A percentile compares a stretch with the other conserved stretches of the same genome.
phyloP scores from a whole-genome alignment of 30 jellyfish, hydroid and myxozoan genomes.

The Hydra vulgaris region DNA sequence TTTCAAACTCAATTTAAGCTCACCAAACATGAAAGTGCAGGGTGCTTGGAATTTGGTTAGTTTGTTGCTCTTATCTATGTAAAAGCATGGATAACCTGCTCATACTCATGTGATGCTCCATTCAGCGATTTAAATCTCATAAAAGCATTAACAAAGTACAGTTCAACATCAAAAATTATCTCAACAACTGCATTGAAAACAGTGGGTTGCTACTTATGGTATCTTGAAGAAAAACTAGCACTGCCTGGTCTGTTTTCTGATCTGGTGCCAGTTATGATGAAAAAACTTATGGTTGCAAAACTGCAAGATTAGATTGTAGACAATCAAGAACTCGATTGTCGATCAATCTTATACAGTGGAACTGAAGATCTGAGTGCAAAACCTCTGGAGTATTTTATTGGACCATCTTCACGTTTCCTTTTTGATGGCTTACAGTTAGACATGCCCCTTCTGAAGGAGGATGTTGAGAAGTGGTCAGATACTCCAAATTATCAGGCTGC shows the following conservation, averaged over 20 bases:
- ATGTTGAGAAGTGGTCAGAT: background rate
- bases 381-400: background rate
- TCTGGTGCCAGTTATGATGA: background rate
- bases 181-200: background rate
- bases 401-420: background rate
- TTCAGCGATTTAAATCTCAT: background rate
- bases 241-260: background rate
- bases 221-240: background rate
- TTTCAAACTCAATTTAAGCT: too few species aligned
- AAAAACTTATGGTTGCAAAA: background rate
- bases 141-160: background rate
- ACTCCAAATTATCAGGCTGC: background rate
- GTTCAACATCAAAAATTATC: background rate
- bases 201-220: background rate
- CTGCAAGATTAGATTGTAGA: background rate
- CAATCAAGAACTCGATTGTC: background rate
- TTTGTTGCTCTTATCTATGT: background rate
- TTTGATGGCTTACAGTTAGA: background rate
- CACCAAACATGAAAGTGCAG: too few species aligned
- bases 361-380: background rate
- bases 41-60: background rate
- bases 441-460: background rate
- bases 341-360: background rate
- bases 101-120: background rate
- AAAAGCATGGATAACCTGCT: background rate